Conservation (phyloP, 2,113 vertebrate genomes). For the Silurus glanis region DNA sequence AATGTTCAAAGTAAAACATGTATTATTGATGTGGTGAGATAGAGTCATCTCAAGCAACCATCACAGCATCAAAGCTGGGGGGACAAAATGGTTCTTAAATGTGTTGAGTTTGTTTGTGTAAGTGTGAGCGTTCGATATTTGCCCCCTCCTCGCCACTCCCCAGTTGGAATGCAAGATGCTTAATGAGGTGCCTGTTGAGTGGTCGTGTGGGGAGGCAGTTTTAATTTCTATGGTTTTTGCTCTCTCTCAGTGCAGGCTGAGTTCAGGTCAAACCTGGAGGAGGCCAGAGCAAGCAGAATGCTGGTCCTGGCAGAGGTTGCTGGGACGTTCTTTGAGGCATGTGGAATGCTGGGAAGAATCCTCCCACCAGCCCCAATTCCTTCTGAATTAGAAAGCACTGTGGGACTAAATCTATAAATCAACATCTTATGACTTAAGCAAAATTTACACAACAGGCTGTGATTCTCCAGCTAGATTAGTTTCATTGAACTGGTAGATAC, state of each 20-base stretch:
- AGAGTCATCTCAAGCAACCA: constrained; percentile 48
- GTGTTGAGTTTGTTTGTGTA: constrained; percentile 35
- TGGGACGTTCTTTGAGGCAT: constrained; percentile 73
- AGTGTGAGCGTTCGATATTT: constrained; percentile 36
- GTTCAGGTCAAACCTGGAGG: constrained; percentile 67
- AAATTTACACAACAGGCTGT: constrained; percentile 16
- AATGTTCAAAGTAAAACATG: constrained; percentile 61
- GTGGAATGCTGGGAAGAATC: constrained; percentile 65
- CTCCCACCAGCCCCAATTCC: constrained; percentile 39
- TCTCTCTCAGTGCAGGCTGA: constrained; percentile 57
- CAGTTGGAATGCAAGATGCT: constrained; percentile 79
- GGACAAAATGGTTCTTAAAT: constrained; percentile 54
- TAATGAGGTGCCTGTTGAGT: constrained; percentile 76
- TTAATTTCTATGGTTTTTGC: constrained; percentile 71
- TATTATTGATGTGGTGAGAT: constrained; percentile 58
- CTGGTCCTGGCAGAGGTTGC: constrained; percentile 68
- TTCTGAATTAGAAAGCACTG: constrained; percentile 21
- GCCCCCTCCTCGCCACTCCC: not conserved
- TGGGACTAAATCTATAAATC: constrained; percentile 31
- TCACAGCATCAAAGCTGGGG: constrained; percentile 52
- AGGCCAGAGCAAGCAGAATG: constrained; percentile 47
- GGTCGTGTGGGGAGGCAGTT: constrained; percentile 68
- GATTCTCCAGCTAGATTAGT: constrained; percentile 27
- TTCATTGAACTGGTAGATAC: constrained; percentile 7
- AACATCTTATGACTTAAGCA: constrained; percentile 4